Conservation (phyloP, 1,140 invertebrate genomes). For the Tetraneura akinire region DNA sequence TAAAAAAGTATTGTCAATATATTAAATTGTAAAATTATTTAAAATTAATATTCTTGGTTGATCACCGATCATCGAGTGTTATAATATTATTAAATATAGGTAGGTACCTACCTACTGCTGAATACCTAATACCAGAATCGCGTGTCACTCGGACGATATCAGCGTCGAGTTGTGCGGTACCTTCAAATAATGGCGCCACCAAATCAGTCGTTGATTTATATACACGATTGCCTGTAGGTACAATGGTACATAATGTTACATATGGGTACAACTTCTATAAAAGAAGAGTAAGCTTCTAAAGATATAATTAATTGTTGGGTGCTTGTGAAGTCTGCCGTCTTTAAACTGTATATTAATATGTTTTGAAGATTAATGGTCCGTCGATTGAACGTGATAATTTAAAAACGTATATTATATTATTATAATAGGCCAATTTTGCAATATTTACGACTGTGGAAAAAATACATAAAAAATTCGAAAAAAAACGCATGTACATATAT, state of each 20-base stretch:
- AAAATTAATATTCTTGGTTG: too few relatives aligned
- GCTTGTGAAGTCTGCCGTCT: slow-evolving; percentile 27
- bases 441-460: slow-evolving; percentile 4
- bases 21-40: too few relatives aligned
- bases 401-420: background rate
- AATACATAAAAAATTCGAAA: background rate
- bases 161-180: too few relatives aligned
- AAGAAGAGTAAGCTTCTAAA: slow-evolving; percentile 26
- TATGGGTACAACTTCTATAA: background rate
- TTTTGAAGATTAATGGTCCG: slow-evolving; percentile 37
- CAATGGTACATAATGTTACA: too few relatives aligned
- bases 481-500: background rate
- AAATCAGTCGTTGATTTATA: background rate
- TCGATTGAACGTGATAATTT: slow-evolving; percentile 4
- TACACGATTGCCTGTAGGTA: background rate
- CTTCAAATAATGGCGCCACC: background rate
- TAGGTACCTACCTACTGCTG: too few relatives aligned
- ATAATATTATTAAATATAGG: too few relatives aligned
- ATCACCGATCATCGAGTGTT: too few relatives aligned
- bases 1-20: too few relatives aligned
- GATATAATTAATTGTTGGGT: background rate
- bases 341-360: slow-evolving; percentile 17
- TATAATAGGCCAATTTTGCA: background rate
- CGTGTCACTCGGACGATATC: too few relatives aligned
- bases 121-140: too few relatives aligned